A percentile compares a stretch with the other conserved stretches of the same genome.
These are phyloP conservation scores for Sphaerodactylus townsendi DNA, from an alignment of 2,113 vertebrate species.

Conservation along the genomic window DNA sequence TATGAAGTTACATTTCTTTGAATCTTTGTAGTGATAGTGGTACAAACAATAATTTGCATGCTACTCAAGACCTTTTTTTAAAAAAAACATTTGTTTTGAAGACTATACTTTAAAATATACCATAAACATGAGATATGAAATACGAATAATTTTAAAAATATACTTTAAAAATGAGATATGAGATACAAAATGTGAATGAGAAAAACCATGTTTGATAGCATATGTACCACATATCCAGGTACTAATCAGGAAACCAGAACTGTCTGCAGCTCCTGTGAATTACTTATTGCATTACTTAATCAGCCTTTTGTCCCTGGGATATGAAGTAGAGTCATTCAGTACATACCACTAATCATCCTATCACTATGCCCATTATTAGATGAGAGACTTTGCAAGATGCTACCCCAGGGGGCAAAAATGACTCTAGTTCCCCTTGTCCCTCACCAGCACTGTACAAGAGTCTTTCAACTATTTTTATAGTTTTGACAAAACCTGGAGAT, in stretches of 20 bases:
- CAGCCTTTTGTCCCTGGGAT: not conserved
- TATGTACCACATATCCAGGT: not conserved
- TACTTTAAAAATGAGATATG: not conserved
- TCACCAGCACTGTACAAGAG: not conserved
- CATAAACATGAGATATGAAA: not conserved
- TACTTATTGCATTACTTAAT: not conserved
- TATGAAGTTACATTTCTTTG: not conserved
- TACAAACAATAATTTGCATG: not conserved
- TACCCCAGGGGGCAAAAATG: no score
- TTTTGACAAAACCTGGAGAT: not conserved
- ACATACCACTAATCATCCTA: not conserved
- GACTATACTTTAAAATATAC: not conserved
- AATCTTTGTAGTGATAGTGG: not conserved
- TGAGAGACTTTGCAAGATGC: no score
- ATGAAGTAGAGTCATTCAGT: not conserved
- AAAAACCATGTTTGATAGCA: not conserved
- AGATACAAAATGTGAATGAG: not conserved
- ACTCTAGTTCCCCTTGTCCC: not conserved
- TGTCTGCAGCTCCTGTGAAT: not conserved
- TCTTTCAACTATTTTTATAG: not conserved
- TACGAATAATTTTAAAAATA: no score
- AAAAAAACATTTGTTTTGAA: not conserved
- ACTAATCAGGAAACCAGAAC: not conserved
- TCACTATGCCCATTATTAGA: not conserved
- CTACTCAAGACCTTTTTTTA: not conserved